These are phyloP conservation scores for Apocrypta bakeri DNA, from an alignment of 1,140 invertebrate species.

Conservation along the genomic window DNA sequence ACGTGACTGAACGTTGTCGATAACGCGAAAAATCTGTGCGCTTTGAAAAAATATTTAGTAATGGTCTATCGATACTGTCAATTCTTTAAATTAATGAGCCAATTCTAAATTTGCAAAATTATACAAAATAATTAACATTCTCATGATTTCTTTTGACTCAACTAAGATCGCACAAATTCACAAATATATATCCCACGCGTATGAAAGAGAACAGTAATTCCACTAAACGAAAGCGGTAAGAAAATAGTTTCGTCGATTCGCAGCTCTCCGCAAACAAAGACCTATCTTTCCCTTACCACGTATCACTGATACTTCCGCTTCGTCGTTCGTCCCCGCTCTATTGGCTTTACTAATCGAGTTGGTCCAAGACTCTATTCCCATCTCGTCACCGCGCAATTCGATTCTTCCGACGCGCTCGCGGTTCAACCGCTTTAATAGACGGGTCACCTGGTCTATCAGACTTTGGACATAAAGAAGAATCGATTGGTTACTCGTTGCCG, in stretches of 20 bases:
- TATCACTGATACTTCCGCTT: neutral
- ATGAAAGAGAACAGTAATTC: too few relatives aligned
- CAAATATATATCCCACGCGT: too few relatives aligned
- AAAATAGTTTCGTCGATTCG: neutral
- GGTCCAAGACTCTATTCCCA: neutral
- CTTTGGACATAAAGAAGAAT: constrained; percentile 22
- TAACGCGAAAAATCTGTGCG: too few relatives aligned
- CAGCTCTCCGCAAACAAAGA: too few relatives aligned
- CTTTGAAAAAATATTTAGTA: too few relatives aligned
- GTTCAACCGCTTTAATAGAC: constrained; percentile 17
- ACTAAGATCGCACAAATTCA: too few relatives aligned
- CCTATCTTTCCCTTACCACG: neutral
- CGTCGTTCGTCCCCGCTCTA: neutral
- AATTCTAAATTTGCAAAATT: too few relatives aligned
- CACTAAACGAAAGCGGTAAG: neutral
- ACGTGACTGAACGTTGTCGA: too few relatives aligned
- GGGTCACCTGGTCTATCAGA: constrained; percentile 38
- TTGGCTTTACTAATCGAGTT: neutral
- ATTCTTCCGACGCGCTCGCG: neutral
- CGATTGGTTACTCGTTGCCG: neutral
- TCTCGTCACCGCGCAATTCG: neutral
- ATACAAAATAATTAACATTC: too few relatives aligned
- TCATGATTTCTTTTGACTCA: too few relatives aligned
- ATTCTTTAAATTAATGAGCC: too few relatives aligned
- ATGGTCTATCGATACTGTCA: too few relatives aligned